Conservation (phyloP, 2,888 invertebrate genomes). For the Stratiomys singularior region DNA sequence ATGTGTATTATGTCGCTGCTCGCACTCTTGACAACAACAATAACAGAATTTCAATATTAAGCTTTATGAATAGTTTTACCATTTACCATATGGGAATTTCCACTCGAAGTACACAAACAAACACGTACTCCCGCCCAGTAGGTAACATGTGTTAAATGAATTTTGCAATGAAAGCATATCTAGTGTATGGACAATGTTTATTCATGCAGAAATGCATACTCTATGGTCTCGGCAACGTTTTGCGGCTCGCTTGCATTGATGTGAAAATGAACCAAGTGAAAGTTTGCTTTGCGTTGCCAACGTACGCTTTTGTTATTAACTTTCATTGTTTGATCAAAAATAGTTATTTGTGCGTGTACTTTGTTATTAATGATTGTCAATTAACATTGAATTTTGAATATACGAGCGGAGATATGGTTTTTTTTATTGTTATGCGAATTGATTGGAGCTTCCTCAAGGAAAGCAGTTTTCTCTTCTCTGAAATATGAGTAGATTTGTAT, state of each 20-base stretch:
- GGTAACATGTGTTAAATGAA: slow-evolving; percentile 19
- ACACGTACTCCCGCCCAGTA: neutral
- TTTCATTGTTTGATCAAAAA: slow-evolving; percentile 15
- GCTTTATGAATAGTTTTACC: neutral
- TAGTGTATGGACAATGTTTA: neutral
- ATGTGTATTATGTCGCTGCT: neutral
- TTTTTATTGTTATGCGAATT: too few species aligned
- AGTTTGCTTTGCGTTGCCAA: slow-evolving; percentile 12
- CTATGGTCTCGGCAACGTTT: neutral
- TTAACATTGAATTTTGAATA: too few species aligned
- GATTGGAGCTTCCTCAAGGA: too few species aligned
- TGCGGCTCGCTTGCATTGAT: neutral
- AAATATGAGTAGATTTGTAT: too few species aligned
- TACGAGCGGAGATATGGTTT: too few species aligned
- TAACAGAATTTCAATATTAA: neutral
- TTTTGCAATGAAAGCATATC: slow-evolving; percentile 12
- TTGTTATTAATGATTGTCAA: neutral
- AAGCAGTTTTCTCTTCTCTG: too few species aligned
- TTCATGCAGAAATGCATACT: slow-evolving; percentile 7
- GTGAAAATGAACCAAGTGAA: slow-evolving; percentile 14
- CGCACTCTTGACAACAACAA: neutral
- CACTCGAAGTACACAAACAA: neutral
- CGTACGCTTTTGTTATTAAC: neutral
- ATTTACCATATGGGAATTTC: neutral
- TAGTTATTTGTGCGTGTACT: slow-evolving; percentile 14